Evolutionary conservation across 1,140 invertebrate species (phyloP), one percentile per base, ranked within the genome.

Genomic region (Listronotus bonariensis): DNA sequence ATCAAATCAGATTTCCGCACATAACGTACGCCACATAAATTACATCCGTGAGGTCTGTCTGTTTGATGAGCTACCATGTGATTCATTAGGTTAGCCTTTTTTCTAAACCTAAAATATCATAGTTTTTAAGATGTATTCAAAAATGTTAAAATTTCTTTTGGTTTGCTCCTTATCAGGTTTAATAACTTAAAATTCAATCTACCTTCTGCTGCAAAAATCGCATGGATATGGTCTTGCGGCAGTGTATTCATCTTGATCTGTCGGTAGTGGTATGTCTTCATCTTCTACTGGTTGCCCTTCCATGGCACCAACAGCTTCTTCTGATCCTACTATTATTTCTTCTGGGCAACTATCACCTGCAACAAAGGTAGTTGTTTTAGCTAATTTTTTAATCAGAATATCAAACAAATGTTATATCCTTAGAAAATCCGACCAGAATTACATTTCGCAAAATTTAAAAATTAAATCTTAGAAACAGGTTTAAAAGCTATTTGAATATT

Each of bases 1-100:
- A 91, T 89, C 34, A 92, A 82, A 77, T 92, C 90, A 57, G 84
- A 86, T 66, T 89, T 90, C 43, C 89, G 82, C 4, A 89, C 85
- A 72, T 91, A 92, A 6, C 89, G 83, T 8, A 88, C 87, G 0
- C 89, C 90, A 72, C 91, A 92, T 38, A 92, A 74, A 75, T 92
- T 91, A 72, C 90, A 92, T 3, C 86, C 85, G 74, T 90, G 88
- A 0, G 89, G 88, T 5, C 89, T 68, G 75, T 92, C 89, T 31
- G 87, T 90, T 74, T 92, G 89, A 80, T 92, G 90, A 0, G 89
- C 86, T 1, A 92, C 84, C 89, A 93, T 92, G 72, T 93, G 91
- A 75, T 89, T 91, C 85, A 91, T 90, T 0, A 92, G 80, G 60
- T 89, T 90, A 11, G 87, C 87, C 74, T 92, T 92, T 74, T 92